A percentile compares a stretch with the other conserved stretches of the same genome.
Evolutionary conservation across 1,140 invertebrate genomes (phyloP).

Genomic region (Rhopalosiphum maidis): DNA sequence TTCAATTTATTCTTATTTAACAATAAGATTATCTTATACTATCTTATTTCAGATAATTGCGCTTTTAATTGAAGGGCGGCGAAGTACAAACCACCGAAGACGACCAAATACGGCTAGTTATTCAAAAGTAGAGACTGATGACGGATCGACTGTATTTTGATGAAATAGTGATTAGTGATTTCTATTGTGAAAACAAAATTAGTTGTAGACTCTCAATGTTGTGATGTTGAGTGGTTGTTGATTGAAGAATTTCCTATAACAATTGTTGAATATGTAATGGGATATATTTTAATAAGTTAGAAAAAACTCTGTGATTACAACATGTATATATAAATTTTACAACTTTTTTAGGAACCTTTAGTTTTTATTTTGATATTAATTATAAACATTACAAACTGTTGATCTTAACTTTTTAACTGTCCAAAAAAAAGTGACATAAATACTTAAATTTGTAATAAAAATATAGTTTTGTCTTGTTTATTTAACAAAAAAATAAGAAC

Average conservation of each 20-base stretch:
- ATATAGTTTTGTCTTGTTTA: not conserved
- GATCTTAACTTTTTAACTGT: not conserved
- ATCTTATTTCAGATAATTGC: slow-evolving; percentile 50
- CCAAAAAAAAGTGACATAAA: not conserved
- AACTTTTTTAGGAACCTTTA: not conserved
- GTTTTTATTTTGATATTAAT: slow-evolving; percentile 22
- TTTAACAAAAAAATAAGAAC: not conserved
- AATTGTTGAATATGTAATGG: not conserved
- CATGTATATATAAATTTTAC: slow-evolving; percentile 2
- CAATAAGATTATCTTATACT: not conserved
- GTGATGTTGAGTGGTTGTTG: slow-evolving; percentile 7
- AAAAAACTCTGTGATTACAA: slow-evolving; percentile 38
- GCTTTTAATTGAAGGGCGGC: slow-evolving; percentile 55
- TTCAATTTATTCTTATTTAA: not conserved
- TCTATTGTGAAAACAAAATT: not conserved
- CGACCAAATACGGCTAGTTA: slow-evolving; percentile 49
- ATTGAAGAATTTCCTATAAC: not conserved
- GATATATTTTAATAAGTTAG: not conserved
- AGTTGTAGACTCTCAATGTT: not conserved
- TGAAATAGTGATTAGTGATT: not conserved
- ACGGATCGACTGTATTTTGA: slow-evolving; percentile 41
- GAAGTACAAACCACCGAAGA: slow-evolving; percentile 40
- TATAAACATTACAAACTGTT: not conserved
- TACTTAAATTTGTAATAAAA: not conserved
- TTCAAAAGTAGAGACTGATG: slow-evolving; percentile 55